Percentiles rank a stretch among this genome's conserved stretches.
Evolutionary conservation across 2,888 invertebrate species (phyloP).

Genomic region (Choristoneura rosaceana): DNA sequence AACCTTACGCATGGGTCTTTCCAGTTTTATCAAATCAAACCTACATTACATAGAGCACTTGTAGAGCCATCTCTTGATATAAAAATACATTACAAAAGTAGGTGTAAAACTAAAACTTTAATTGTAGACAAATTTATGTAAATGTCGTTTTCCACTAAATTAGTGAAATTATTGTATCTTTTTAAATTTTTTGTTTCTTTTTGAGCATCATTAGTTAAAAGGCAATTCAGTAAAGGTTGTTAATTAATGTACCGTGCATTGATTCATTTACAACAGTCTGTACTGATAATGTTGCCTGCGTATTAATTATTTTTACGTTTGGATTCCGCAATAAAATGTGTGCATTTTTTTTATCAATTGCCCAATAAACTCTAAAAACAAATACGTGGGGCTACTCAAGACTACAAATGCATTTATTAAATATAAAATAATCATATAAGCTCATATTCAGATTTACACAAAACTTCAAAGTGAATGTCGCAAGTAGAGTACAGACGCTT

Average conservation of each 20-base stretch:
- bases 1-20: no score
- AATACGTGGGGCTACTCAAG: background rate
- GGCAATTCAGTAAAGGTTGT: constrained; percentile 33
- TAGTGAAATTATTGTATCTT: background rate
- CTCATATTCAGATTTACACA: constrained; percentile 7
- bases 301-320: constrained; percentile 44
- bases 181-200: background rate
- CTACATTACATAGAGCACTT: background rate
- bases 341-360: background rate
- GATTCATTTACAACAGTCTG: constrained; percentile 58
- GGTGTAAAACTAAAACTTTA: constrained; percentile 33
- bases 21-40: no score
- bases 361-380: background rate
- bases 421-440: background rate
- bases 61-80: constrained; percentile 59
- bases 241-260: constrained; percentile 47
- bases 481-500: constrained; percentile 69
- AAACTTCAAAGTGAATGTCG: constrained; percentile 64
- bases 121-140: background rate
- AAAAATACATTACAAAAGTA: constrained; percentile 45
- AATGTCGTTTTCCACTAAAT: background rate
- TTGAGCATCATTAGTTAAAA: constrained; percentile 6
- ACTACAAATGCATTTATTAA: background rate
- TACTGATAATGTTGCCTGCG: constrained; percentile 61
- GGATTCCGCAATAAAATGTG: constrained; percentile 24